Base-by-base conservation (phyloP, 2,888 invertebrate genomes). In the Oxytorus armatus region DNA sequence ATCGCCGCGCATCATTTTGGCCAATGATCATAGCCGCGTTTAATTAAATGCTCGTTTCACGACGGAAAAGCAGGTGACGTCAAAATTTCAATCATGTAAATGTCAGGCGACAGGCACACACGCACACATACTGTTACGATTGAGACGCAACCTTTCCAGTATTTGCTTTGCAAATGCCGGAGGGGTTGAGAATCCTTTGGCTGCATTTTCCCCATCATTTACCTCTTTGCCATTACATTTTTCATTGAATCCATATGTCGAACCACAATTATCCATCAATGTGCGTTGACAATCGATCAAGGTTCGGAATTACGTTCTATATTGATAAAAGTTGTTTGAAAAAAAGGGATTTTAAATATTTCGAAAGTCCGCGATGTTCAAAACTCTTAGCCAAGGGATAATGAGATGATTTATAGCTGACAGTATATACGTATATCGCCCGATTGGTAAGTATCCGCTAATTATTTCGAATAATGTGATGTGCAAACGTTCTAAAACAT, bases 1-100 rank as follows among this genome's bases (percentile, higher is more conserved):
- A 11, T 14, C 1, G 33, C n/a, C 14, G 2, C 16, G 5, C 5
- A 1, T 25, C 21, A 33, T n/a, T 66, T 33, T 21, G 10, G 18
- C n/a, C 18, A 29, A 33, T 55, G 10, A 16, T 29, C 33, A 29
- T 29, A 14, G 29, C 11, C 3, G 0, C 7, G 3, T 33, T 18
- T 44, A 74, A 55, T 74, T 55, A 63, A 29, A 11, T 16, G 39
- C n/a, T 72, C 59, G 23, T 55, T 74, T 47, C 53, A 65, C 10
- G 8, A 16, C 33, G 21, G 44, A 25, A 44, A 44, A 65, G 55
- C 18, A n/a, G 21, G 39, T 65, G 29, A 21, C 53, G 18, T 33
- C 23, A 10, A 59, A 49, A 36, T 23, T n/a, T 23, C 14, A 14
- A 21, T 4, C 29, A 29, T 44, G n/a, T 33, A 47, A 55, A 44